Base-by-base conservation (phyloP, 2,888 invertebrate species). In the Drosophila barbarae region DNA sequence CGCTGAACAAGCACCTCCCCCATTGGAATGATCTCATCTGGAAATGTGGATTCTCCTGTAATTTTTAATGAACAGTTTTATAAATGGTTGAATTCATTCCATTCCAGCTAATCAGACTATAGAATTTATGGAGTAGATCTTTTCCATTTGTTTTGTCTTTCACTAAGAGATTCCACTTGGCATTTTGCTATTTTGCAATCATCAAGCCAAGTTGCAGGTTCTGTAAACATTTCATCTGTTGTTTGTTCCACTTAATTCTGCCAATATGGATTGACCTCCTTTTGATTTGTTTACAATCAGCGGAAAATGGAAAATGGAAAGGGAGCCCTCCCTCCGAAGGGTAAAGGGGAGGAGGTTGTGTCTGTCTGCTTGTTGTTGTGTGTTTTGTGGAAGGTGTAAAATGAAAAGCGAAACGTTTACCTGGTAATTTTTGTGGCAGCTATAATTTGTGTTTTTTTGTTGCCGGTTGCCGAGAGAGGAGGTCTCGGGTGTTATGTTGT, bases 211-310 rank as follows among this genome's bases (percentile, higher is more conserved):
- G 58, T 32, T 69, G 32, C 32, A 32, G 39, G 38, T 30, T 53
- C 10, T 46, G 38, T 47, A 58, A 59, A 58, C 58, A 58, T 26
- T 59, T 60, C 15, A 61, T 13, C 34, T 36, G 35, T 28, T 54
- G 55, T 15, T 55, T 55, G 56, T 56, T 56, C 56, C 57, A 56
- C 56, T 55, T 56, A 12, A 38, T 49, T 46, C 34, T 41, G 79
- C 76, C 82, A 79, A 78, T 77, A 81, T 69, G 65, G 69, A 44
- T 82, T 76, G 78, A 79, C 85, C 78, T 79, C 68, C 61, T 79
- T 79, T 82, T 68, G 76, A 70, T 82, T 84, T 78, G 78, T 82
- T 84, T 78, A 78, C 83, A 72, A 26, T 39, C 42, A 51, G 58
- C 32, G 42, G 39, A 50, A 58, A 42, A 61, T 35, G 34, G 34